Percentiles rank a stretch among this genome's conserved stretches.
phyloP scores from a whole-genome alignment of 2,888 invertebrate species.

The Lissonota sp. region DNA sequence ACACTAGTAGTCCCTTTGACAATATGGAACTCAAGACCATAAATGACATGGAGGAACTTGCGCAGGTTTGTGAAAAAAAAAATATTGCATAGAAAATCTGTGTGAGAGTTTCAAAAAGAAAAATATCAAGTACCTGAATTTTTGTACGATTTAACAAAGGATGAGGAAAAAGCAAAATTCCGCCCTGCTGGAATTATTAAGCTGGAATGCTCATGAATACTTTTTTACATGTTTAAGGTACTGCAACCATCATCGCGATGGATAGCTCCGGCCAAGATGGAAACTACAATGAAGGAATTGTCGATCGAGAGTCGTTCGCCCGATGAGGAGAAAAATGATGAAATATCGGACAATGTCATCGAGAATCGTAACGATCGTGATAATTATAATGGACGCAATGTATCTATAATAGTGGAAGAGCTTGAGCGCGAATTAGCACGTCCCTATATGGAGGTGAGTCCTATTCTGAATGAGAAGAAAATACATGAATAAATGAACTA shows the following conservation, averaged over 20 bases:
- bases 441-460: slow-evolving; percentile 77
- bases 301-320: slow-evolving; percentile 68
- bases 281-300: slow-evolving; percentile 75
- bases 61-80: slow-evolving; percentile 86
- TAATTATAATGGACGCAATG: slow-evolving; percentile 84
- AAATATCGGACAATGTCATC: slow-evolving; percentile 55
- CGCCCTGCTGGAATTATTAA: no score
- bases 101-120: background rate
- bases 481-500: background rate
- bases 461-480: no score
- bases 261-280: slow-evolving; percentile 75
- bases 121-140: slow-evolving; percentile 12
- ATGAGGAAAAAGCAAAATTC: no score
- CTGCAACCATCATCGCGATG: slow-evolving; percentile 79
- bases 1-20: slow-evolving; percentile 96
- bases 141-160: no score
- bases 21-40: slow-evolving; percentile 96
- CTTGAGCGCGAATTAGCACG: slow-evolving; percentile 88
- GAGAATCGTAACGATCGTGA: slow-evolving; percentile 69
- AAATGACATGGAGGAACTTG: slow-evolving; percentile 95
- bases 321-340: slow-evolving; percentile 65
- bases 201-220: no score
- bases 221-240: slow-evolving; percentile 69
- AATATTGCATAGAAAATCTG: background rate
- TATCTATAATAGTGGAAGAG: slow-evolving; percentile 91